Conservation (phyloP, 2,113 vertebrate genomes). For the Agapornis roseicollis region DNA sequence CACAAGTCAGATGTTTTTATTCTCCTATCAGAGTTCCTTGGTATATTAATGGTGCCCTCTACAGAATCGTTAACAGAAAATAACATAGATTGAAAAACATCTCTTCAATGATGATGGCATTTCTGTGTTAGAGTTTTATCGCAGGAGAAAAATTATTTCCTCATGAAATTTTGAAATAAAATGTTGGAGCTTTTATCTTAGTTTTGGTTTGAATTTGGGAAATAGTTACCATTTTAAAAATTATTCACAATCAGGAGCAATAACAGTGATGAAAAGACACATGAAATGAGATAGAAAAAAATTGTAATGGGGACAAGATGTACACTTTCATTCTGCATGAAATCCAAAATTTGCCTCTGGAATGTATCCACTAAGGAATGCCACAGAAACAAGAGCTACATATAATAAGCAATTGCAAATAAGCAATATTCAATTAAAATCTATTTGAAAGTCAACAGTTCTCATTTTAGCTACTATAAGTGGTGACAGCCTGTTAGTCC, state of each 20-base stretch:
- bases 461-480: background rate
- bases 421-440: background rate
- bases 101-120: background rate
- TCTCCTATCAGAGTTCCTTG: background rate
- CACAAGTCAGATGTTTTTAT: background rate
- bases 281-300: background rate
- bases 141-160: background rate
- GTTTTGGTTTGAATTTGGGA: background rate
- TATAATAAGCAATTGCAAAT: background rate
- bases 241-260: background rate
- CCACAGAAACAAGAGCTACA: background rate
- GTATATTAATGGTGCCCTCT: conserved; percentile 12
- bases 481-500: background rate
- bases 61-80: conserved; percentile 3
- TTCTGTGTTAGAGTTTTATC: background rate
- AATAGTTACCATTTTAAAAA: background rate
- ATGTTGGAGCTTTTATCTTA: background rate
- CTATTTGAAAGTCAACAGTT: background rate
- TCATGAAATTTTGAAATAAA: background rate
- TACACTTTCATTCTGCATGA: background rate
- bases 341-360: background rate
- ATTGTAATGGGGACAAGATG: background rate
- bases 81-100: background rate
- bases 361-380: background rate
- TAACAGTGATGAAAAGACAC: background rate